Evolutionary conservation across 2,888 invertebrate genomes (phyloP).

Genomic region (Protophormia terraenovae): DNA sequence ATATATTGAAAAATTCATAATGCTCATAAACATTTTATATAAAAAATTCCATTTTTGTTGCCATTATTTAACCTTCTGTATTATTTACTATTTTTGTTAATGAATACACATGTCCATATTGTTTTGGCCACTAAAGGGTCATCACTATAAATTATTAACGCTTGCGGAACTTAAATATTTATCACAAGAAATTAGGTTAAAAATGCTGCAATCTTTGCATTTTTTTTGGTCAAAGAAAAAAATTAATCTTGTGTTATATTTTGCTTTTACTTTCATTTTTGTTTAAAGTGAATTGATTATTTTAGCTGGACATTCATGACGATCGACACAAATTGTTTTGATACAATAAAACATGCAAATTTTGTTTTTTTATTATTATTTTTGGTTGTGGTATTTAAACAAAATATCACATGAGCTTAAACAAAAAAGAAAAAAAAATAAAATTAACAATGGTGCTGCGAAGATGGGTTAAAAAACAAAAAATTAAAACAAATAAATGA

Average conservation of each 20-base stretch:
- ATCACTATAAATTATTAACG: not conserved
- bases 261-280: constrained; percentile 36
- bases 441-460: constrained; percentile 1
- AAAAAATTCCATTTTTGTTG: too few species aligned
- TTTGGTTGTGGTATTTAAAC: not conserved
- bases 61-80: not conserved
- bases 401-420: constrained; percentile 45
- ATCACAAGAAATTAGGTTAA: constrained; percentile 4
- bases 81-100: too few species aligned
- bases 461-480: constrained; percentile 15
- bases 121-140: not conserved
- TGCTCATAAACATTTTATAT: too few species aligned
- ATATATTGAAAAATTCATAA: too few species aligned
- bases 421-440: too few species aligned
- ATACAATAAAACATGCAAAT: constrained; percentile 44
- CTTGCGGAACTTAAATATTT: not conserved
- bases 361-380: not conserved
- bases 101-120: not conserved
- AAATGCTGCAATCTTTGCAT: not conserved
- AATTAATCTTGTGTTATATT: not conserved
- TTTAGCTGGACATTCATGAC: constrained; percentile 10
- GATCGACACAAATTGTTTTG: not conserved
- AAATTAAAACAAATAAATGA: constrained; percentile 26
- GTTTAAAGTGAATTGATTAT: constrained; percentile 18
- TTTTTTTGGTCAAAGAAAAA: too few species aligned